Base-by-base conservation (phyloP, 2,113 vertebrate genomes). In the Montifringilla adamsi region DNA sequence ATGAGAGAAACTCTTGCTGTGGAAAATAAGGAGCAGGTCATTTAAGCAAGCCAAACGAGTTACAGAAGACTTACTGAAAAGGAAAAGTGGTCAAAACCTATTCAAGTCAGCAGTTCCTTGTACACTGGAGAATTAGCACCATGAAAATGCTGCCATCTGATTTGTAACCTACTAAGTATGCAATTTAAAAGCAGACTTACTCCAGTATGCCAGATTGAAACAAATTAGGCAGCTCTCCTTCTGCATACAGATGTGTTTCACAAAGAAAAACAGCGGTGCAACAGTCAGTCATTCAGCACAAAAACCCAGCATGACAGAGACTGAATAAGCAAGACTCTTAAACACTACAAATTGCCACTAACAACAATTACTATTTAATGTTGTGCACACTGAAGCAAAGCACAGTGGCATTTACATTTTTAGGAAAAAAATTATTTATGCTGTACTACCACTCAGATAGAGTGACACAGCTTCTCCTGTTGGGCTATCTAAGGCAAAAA, bases 21-120 rank as follows among this genome's bases (percentile, higher is more conserved):
- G 78, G 67, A 94, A 96, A 95, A 95, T 75, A 94, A 85, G 75
- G 10, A 90, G 43, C 56, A 81, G 68, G 76, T 90, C 83, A 87
- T 77, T 89, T 88, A 87, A 88, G 79, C 67, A 94, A 91, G 15
- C 66, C 70, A 91, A 69, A 72, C 0, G 7, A 93, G 50, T 73
- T 73, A 80, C 43, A 81, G 66, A 93, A 91, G 55, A 83, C n/a
- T 58, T 87, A 55, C 13, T 52, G 52, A 87, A 78, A 96, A 75
- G 83, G 26, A 67, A 39, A 91, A 87, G 50, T 69, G 68, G 59
- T 88, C 91, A 74, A 85, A 95, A 95, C n/a, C 30, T 66, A 88
- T 67, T 80, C 59, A 85, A 87, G 55, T 85, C 63, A 73, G 75
- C 5, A 1, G 63, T 49, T 95, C 43, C 84, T 67, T 47, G 43